These are phyloP conservation scores for Chelidonichthys spinosus DNA, from an alignment of 2,797 vertebrate species.

Conservation along the genomic window DNA sequence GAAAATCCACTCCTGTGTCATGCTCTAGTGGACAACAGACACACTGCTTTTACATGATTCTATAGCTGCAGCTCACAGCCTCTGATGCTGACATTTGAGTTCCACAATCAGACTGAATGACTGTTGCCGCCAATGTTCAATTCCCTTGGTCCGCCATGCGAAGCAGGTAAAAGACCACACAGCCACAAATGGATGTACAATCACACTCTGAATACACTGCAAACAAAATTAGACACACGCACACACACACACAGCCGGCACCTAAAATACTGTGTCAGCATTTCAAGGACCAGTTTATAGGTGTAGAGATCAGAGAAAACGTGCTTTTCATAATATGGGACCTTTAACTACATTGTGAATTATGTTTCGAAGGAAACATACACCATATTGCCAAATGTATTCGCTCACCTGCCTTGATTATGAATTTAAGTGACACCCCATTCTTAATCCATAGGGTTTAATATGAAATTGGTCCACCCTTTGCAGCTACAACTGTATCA, in stretches of 20 bases:
- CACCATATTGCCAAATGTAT: no score
- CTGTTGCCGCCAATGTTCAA: slow-evolving; percentile 43
- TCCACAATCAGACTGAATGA: slow-evolving; percentile 41
- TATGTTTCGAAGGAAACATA: no score
- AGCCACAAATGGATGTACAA: slow-evolving; percentile 21
- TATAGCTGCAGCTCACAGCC: slow-evolving; percentile 41
- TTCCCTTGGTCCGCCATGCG: slow-evolving; percentile 58
- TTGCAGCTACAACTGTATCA: no score
- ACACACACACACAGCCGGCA: neutral
- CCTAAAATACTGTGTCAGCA: slow-evolving; percentile 15
- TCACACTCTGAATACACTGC: slow-evolving; percentile 1
- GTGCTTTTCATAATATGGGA: no score
- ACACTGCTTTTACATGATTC: slow-evolving; percentile 40
- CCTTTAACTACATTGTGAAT: no score
- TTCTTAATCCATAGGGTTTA: no score
- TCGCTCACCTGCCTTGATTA: no score
- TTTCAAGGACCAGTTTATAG: neutral
- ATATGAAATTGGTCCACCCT: no score
- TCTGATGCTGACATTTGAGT: slow-evolving; percentile 59
- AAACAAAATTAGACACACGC: slow-evolving; percentile 19
- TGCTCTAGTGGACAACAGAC: slow-evolving; percentile 20
- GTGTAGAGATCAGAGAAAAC: no score
- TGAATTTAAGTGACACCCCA: no score
- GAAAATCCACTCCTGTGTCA: no score
- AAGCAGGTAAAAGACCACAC: slow-evolving; percentile 52